Base-by-base conservation (phyloP, 2,888 invertebrate species). In the Stenolophus ochropezus region DNA sequence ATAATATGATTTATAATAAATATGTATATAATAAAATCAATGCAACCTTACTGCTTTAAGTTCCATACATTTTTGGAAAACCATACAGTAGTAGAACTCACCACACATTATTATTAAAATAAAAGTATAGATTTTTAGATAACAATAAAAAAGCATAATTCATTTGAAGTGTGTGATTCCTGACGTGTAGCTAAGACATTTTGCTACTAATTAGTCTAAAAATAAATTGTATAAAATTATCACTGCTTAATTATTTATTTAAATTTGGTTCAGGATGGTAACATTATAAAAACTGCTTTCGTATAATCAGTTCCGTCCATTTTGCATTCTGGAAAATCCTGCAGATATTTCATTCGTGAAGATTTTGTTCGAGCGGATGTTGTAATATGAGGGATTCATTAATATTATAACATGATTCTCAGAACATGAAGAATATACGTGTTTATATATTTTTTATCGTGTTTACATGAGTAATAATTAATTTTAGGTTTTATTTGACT, bases 261-360 rank as follows among this genome's bases (percentile, higher is more conserved):
- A 58, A 20, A 61, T 61, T 27, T 23, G 25, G 23, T 4, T 11
- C 14, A 25, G n/a, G n/a, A 61, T 61, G 61, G 25, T 23, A 61
- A 14, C 23, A 25, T 61, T 23, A 25, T n/a, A 61, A 61, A 61
- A 61, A 61, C 25, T 61, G 3, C 14, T 61, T 61, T 73, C 21
- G 73, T 42, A 73, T 73, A 73, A 73, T 73, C 18, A 73, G 73
- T 47, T 73, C 73, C 73, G 73, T 21, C 20, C 73, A 4, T 73
- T 47, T 23, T 73, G 49, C 42, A 73, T 73, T 73, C 8, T 73
- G 73, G 73, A 49, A 49, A 73, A 73, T 73, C 73, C 73, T 61
- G 23, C 25, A n/a, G 23, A 61, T 61, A 61, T 61, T 25, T 61
- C 25, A 61, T 25, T n/a, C n/a, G 25, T 14, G 23, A n/a, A 61